Evolutionary conservation across 2,797 vertebrate species (phyloP).

Genomic region (Rallus crepitans): DNA sequence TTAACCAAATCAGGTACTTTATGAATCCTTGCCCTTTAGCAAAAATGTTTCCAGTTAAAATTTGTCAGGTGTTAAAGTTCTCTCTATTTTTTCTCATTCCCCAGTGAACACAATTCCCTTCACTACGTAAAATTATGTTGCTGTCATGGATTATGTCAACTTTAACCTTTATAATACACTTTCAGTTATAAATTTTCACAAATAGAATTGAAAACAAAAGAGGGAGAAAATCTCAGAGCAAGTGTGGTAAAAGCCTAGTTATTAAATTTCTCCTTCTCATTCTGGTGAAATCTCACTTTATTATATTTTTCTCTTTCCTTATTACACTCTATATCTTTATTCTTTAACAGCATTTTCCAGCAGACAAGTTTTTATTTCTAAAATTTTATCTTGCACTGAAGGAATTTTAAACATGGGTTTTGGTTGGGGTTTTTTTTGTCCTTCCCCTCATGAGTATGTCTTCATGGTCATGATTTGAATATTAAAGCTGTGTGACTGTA

Average conservation of each 20-base stretch:
- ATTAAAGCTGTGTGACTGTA: background rate
- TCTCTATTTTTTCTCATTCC: constrained; percentile 13
- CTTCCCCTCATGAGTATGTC: background rate
- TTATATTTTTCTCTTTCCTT: background rate
- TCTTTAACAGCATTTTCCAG: background rate
- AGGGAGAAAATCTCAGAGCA: background rate
- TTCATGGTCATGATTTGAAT: background rate
- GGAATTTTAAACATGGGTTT: background rate
- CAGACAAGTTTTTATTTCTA: background rate
- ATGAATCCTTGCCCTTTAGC: background rate
- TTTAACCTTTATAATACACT: constrained; percentile 40
- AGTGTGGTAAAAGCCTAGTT: background rate
- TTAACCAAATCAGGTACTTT: background rate
- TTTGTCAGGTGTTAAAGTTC: background rate
- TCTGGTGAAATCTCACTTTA: background rate
- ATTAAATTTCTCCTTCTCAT: background rate
- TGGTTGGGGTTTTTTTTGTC: background rate
- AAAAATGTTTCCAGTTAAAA: constrained; percentile 40
- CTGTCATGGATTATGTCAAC: constrained; percentile 21
- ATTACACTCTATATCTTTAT: background rate
- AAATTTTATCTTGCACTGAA: background rate
- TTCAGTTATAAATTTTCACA: constrained; percentile 12
- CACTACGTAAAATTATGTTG: background rate
- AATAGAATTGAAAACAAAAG: constrained; percentile 35
- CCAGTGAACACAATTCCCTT: background rate